Percentiles rank a stretch among this genome's conserved stretches.
Conservation (phyloP, 2,888 invertebrate species). For the Drosophila algonquin region DNA sequence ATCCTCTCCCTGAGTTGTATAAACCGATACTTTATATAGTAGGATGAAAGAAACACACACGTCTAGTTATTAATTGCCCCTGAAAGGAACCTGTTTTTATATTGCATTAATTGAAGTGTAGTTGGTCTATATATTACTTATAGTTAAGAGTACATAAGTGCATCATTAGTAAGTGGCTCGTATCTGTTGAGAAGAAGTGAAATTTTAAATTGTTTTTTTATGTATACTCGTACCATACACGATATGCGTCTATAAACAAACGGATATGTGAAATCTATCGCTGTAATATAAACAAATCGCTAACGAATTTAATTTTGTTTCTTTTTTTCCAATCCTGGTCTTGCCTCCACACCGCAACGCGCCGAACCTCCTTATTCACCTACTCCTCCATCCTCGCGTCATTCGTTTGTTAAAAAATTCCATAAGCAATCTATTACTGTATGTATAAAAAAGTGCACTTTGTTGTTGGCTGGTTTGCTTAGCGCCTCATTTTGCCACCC, state of each 20-base stretch:
- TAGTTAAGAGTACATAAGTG: constrained; percentile 47
- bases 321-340: constrained; percentile 26
- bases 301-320: constrained; percentile 69
- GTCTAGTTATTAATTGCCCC: constrained; percentile 62
- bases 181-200: constrained; percentile 61
- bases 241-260: constrained; percentile 28
- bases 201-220: constrained; percentile 74
- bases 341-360: not conserved
- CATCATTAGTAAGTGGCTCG: constrained; percentile 61
- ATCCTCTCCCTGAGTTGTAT: constrained; percentile 59
- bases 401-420: constrained; percentile 42
- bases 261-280: constrained; percentile 42
- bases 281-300: constrained; percentile 72
- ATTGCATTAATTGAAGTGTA: constrained; percentile 54
- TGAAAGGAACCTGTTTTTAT: constrained; percentile 68
- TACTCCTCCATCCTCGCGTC: constrained; percentile 42
- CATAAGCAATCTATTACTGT: constrained; percentile 33
- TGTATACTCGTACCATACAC: constrained; percentile 26
- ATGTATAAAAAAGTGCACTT: constrained; percentile 64
- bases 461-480: constrained; percentile 68
- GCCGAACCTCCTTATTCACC: constrained; percentile 11
- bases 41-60: constrained; percentile 29
- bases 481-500: constrained; percentile 47
- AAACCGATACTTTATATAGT: constrained; percentile 48
- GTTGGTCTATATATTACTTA: constrained; percentile 51